Evolutionary conservation across 2,797 vertebrate genomes (phyloP), one percentile per base, ranked within the genome.

Genomic region (Microcaecilia unicolor): DNA sequence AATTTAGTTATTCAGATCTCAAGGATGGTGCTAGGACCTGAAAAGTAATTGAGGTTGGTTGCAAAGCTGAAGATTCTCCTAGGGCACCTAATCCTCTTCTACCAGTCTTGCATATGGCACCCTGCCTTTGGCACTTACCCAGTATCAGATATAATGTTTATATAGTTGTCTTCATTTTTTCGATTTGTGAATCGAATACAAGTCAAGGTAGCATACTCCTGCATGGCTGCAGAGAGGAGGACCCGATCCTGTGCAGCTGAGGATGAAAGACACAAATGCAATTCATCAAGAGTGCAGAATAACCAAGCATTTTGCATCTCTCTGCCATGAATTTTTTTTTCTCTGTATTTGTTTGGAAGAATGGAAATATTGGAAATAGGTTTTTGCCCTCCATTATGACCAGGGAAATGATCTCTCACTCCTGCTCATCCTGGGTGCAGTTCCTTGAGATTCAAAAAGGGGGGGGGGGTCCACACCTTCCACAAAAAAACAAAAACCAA

Each of bases 111-210:
- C 26, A 7, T 30, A 25, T n/a, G n/a, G n/a, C n/a, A n/a, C n/a
- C n/a, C n/a, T n/a, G n/a, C 12, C 14, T 28, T 6, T 5, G 8
- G 9, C 38, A 28, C 68, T 74, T 56, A 74, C 72, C 63, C 71
- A 37, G 54, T 35, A 20, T 64, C 61, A 18, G 18, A 44, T 39
- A 58, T 48, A 38, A 78, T 37, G 13, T 52, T 43, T 10, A 78
- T 43, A 0, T 72, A 78, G 48, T 71, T 56, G 11, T 6, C 28
- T 48, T 78, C 64, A 24, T 34, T 53, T 12, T 72, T 68, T 13
- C 8, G 60, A 25, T 57, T 70, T 28, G 70, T 43, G 58, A 78
- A 76, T 15, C 38, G 49, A 29, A 78, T 41, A 16, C 74, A 78
- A 22, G 74, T 78, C 48, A 74, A 22, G 0, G 51, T 58, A 25